Evolutionary conservation across 2,888 invertebrate species (phyloP).

Genomic region (Tenthredo mesomela): DNA sequence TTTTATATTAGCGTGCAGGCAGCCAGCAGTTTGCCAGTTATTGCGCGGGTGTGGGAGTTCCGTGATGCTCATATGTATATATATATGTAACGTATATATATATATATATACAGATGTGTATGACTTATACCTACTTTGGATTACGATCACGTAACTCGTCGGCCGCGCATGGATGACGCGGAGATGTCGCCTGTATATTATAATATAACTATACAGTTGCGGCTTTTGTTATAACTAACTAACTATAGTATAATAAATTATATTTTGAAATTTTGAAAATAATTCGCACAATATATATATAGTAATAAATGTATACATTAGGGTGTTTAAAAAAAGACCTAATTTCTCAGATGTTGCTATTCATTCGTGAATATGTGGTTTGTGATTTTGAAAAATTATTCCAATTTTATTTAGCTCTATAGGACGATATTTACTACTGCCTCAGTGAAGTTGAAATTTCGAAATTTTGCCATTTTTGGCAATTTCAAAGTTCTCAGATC

Average conservation of each 20-base stretch:
- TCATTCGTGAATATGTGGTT: no score
- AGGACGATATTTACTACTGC: no score
- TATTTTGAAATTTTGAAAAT: neutral
- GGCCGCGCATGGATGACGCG: conserved; percentile 16
- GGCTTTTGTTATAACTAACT: neutral
- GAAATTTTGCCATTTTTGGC: no score
- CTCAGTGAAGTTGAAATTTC: no score
- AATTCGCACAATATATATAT: no score
- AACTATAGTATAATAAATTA: no score
- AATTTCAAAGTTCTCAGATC: no score
- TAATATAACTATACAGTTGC: neutral
- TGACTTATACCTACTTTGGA: conserved; percentile 30
- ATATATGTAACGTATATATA: neutral
- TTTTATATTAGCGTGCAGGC: neutral
- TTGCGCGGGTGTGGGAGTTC: conserved; percentile 19
- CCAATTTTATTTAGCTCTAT: no score
- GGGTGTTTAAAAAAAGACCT: no score
- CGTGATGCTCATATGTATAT: neutral
- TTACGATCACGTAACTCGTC: conserved; percentile 47
- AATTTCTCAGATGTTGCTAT: no score
- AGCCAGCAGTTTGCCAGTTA: conserved; percentile 11
- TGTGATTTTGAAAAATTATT: no score
- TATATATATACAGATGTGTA: neutral
- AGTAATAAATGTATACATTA: no score
- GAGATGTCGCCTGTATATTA: conserved; percentile 9